Base-by-base conservation (phyloP, 2,888 invertebrate species). In the Candidula unifasciata region DNA sequence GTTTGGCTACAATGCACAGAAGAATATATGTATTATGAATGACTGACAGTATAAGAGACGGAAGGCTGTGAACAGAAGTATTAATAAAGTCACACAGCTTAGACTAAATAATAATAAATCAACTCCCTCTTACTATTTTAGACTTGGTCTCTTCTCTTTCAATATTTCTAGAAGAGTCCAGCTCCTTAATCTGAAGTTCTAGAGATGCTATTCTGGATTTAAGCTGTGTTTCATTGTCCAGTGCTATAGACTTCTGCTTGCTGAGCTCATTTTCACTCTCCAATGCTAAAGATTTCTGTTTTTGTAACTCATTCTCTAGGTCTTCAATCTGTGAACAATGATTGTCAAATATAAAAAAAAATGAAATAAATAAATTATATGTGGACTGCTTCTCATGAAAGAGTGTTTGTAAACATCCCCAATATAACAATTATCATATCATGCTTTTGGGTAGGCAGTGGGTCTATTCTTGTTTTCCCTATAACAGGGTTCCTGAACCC, bases 181-280 rank as follows among this genome's bases (percentile, higher is more conserved):
- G 80, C 13, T 89, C 88, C 64, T 87, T 79, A 13, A 91, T 77
- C 87, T 92, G 89, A 3, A 89, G 82, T 82, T 91, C 90, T n/a
- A 91, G 87, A 16, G 89, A 88, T 27, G 88, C 87, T 10, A 91
- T 86, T 74, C 89, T 90, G n/a, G 88, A 89, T 71, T 89, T 82
- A 60, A 91, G 87, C 69, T 91, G 89, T 5, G 89, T 90, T 80
- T 92, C 91, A 33, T 87, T 78, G 64, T 91, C 90, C 37, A 89
- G 80, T 44, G 89, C 87, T 44, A 88, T 86, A 83, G 91, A 87
- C 60, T 89, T 89, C 18, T 87, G 73, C 81, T 89, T 88, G 27
- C 86, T 89, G 33, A 91, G 27, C 54, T 74, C 88, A 21, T 84
- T 86, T 79, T 92, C 91, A 33, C 87, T 78, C 68, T 91, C 90